Base-by-base conservation (phyloP, 1,140 invertebrate genomes). In the Schlechtendalia chinensis region DNA sequence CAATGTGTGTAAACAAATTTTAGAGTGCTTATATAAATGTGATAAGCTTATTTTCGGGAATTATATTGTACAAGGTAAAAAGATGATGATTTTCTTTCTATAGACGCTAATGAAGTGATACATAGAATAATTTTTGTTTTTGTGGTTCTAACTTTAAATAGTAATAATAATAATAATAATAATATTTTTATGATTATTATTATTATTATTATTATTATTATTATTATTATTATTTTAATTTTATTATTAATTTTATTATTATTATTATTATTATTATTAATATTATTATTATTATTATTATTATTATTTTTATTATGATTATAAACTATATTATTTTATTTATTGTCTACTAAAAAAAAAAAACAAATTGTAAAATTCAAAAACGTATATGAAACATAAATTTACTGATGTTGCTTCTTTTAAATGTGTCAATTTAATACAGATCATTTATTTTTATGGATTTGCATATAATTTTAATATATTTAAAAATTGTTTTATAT, bases 111-210 rank as follows among this genome's bases (percentile, higher is more conserved):
- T 63, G 58, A 79, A 79, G 75, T 79, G 75, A 79, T 79, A 79
- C n/a, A 79, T 79, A 79, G 75, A 47, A 63, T 79, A 79, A 79
- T 63, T 79, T n/a, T 79, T 79, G 75, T 63, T 79, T 79, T 79
- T 50, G 39, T 14, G 32, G 45, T 63, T 79, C 22, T 63, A 79
- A 72, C 24, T 72, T 72, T 79, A 50, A 79, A 47, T 79, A 63
- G 61, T 58, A 17, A 56, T 58, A 58, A 58, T 75, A 32, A 75
- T 32, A 17, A 24, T 39, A 53, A 24, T 71, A 50, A 22, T 71
- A 71, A 53, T 53, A 72, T 72, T 71, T 54, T 74, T 72, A 74
- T 74, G 54, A 65, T 65, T 24, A 32, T 65, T 67, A 50, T 45
- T 32, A 71, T 47, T 71, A 71, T 47, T 71, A 71, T 72, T 27